Conservation (phyloP, 2,888 invertebrate species). For the Drosophila meridionalis region DNA sequence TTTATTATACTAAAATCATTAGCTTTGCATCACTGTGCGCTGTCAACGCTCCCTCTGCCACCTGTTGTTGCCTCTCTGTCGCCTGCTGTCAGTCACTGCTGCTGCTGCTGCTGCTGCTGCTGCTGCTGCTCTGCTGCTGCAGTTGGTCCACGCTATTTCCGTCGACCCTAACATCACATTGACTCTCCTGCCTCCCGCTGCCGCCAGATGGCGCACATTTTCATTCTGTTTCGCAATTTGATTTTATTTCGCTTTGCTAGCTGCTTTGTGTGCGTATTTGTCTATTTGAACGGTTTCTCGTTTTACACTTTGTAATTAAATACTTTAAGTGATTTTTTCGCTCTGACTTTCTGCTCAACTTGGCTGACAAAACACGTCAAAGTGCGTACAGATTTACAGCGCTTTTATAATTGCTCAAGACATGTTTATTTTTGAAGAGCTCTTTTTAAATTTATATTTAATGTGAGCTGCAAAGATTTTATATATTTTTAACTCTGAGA, state of each 20-base stretch:
- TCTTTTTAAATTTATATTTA: background rate
- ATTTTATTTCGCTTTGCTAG: conserved; percentile 57
- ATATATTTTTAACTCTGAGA: background rate
- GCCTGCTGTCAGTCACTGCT: conserved; percentile 30
- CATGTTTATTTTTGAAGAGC: background rate
- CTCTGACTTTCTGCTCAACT: conserved; percentile 43
- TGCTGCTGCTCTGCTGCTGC: conserved; percentile 25
- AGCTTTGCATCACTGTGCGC: conserved; percentile 33
- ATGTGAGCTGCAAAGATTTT: background rate
- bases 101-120: conserved; percentile 12
- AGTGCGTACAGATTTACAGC: conserved; percentile 40
- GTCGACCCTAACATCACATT: conserved; percentile 8
- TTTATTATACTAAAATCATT: background rate
- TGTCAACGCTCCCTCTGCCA: conserved; percentile 38
- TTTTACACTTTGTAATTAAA: conserved; percentile 71
- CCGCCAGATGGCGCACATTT: conserved; percentile 45
- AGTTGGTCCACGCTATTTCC: conserved; percentile 49
- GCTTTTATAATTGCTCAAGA: background rate
- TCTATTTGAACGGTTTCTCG: conserved; percentile 23
- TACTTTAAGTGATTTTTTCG: conserved; percentile 72
- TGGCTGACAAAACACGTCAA: conserved; percentile 56
- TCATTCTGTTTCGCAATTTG: conserved; percentile 65
- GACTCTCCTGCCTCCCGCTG: conserved; percentile 9
- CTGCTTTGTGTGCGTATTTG: conserved; percentile 38
- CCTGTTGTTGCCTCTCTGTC: conserved; percentile 57